Evolutionary conservation across 2,797 vertebrate species (phyloP), one percentile per base, ranked within the genome.

Genomic region (Champsocephalus esox): DNA sequence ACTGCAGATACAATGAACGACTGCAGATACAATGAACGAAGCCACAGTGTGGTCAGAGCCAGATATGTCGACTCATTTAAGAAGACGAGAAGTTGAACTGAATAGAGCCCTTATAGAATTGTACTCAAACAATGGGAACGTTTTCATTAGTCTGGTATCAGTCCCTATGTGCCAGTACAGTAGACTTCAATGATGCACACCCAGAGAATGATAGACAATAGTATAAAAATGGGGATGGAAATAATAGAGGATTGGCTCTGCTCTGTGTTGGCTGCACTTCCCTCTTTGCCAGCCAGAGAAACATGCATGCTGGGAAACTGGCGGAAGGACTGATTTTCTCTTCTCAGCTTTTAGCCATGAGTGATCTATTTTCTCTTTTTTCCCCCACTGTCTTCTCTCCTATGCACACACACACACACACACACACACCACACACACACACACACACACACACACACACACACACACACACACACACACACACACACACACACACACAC

Each of bases 291-390:
- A 71, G 90, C 75, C 82, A 90, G 79, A 85, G 62, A 75, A 76
- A 82, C 77, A 78, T 64, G 78, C 83, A 84, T 74, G 79, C 85
- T 81, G 81, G 81, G 83, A 87, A 82, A 83, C 79, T 87, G 89
- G 87, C 89, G 90, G 61, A 73, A 56, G 70, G 67, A 55, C 52
- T 46, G 63, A 71, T 88, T 77, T 77, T 59, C 79, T 80, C 79
- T 73, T 76, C 76, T 84, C 81, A 87, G 74, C 80, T 83, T 87
- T 86, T 79, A 83, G 80, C 81, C 62, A 80, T 87, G 75, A 92
- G 88, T 87, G 66, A 87, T 91, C 69, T 81, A 84, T 92, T 91
- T 89, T 85, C n/a, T 81, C 28, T 84, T 85, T 88, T 85, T 67
- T 38, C 2, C 3, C 34, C 46, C 80, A 80, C 62, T 49, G 62